Evolutionary conservation across 2,888 invertebrate genomes (phyloP).

Genomic region (Kuschelorhynchus macadamiae): DNA sequence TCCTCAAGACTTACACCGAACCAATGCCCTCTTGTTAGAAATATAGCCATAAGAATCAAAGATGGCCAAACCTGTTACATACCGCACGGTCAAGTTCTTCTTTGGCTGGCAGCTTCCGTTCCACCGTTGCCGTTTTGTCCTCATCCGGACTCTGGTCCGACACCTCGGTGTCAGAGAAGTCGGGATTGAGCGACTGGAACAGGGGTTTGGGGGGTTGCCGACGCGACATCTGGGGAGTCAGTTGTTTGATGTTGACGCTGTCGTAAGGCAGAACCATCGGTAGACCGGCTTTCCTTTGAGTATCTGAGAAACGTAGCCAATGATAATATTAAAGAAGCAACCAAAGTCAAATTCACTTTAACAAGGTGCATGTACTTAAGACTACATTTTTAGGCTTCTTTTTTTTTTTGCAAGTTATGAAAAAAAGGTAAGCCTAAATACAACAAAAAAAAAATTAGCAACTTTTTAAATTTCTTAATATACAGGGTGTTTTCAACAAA

Average conservation of each 20-base stretch:
- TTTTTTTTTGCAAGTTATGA: too few species aligned
- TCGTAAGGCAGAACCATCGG: conserved; percentile 87
- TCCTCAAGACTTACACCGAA: conserved; percentile 31
- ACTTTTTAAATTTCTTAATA: too few species aligned
- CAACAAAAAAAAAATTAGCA: too few species aligned
- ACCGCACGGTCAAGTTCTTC: conserved; percentile 87
- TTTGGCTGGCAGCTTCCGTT: conserved; percentile 76
- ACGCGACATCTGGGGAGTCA: conserved; percentile 81
- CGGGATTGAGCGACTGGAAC: conserved; percentile 74
- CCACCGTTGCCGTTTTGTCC: conserved; percentile 82
- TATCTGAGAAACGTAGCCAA: conserved; percentile 76
- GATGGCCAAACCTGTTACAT: conserved; percentile 51
- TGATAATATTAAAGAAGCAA: too few species aligned
- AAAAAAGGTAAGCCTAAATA: too few species aligned
- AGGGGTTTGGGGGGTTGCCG: conserved; percentile 77
- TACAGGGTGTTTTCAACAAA: too few species aligned
- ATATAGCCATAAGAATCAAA: conserved; percentile 44
- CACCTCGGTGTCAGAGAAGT: conserved; percentile 89
- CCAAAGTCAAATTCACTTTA: too few species aligned
- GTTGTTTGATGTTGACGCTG: conserved; percentile 76
- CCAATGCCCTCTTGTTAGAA: conserved; percentile 46
- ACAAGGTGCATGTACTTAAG: too few species aligned
- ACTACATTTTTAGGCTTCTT: too few species aligned
- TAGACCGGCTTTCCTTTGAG: conserved; percentile 90
- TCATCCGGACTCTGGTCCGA: conserved; percentile 89